Evolutionary conservation across 2,888 invertebrate species (phyloP).

Genomic region (Latheticus oryzae): DNA sequence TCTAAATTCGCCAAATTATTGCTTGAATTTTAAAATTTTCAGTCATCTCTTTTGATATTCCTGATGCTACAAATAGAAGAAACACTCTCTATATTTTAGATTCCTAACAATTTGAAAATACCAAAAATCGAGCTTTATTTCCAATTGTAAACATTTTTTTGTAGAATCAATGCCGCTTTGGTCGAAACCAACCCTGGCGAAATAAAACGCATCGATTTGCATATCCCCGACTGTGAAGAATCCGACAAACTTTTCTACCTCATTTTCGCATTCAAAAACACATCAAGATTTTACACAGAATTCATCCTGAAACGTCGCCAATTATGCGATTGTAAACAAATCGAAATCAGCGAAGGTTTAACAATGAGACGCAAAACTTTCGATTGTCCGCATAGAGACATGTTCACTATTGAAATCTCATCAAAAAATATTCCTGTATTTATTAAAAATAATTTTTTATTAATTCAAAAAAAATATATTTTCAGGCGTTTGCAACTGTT

Average conservation of each 20-base stretch:
- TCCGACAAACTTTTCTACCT: slow-evolving; percentile 53
- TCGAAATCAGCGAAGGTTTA: slow-evolving; percentile 49
- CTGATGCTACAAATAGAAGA: no score
- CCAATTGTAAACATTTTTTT: slow-evolving; percentile 4
- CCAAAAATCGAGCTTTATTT: neutral
- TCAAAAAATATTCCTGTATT: slow-evolving; percentile 56
- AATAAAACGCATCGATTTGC: slow-evolving; percentile 50
- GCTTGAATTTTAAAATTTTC: no score
- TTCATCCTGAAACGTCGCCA: slow-evolving; percentile 58
- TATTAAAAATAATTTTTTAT: slow-evolving; percentile 49
- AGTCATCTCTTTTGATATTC: no score
- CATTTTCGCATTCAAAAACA: slow-evolving; percentile 58
- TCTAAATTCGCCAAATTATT: no score
- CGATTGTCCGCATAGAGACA: slow-evolving; percentile 61
- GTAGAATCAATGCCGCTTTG: slow-evolving; percentile 58
- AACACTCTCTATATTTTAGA: no score
- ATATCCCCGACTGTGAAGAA: slow-evolving; percentile 57
- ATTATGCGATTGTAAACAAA: slow-evolving; percentile 59
- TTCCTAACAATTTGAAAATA: no score
- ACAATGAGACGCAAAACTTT: slow-evolving; percentile 55
- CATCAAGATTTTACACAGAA: slow-evolving; percentile 50
- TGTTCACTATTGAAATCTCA: slow-evolving; percentile 56
- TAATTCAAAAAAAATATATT: slow-evolving; percentile 38
- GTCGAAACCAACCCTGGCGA: slow-evolving; percentile 50
- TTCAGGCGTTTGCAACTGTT: slow-evolving; percentile 48